Evolutionary conservation across 2,113 vertebrate genomes (phyloP).

Genomic region (Oryzias curvinotus): DNA sequence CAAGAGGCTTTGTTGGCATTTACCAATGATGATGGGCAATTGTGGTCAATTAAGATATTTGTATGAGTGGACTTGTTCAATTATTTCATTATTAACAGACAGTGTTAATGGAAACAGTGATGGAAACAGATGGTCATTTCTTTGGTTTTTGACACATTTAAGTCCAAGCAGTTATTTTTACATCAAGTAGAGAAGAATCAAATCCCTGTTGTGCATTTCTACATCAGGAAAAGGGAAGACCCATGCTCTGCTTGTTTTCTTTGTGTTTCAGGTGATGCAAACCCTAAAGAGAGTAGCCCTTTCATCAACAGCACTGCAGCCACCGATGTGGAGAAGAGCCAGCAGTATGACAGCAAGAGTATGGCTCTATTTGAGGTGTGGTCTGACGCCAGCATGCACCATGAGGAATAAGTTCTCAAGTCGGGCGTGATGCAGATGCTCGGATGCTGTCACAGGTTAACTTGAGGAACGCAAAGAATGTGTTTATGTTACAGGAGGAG

Average conservation of each 20-base stretch:
- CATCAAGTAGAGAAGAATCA: too few species aligned
- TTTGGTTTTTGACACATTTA: too few species aligned
- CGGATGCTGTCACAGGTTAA: background rate
- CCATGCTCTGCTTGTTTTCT: background rate
- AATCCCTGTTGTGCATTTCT: background rate
- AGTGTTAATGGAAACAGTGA: too few species aligned
- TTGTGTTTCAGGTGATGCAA: slow-evolving; percentile 84
- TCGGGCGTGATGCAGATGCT: background rate
- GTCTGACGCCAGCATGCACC: background rate
- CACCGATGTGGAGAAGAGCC: slow-evolving; percentile 87
- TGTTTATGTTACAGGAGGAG: slow-evolving; percentile 84
- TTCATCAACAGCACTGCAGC: slow-evolving; percentile 93
- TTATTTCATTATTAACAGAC: too few species aligned
- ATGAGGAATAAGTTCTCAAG: background rate
- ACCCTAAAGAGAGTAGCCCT: slow-evolving; percentile 94
- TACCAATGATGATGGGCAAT: too few species aligned
- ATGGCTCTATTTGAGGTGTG: slow-evolving; percentile 94
- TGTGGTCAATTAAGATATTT: too few species aligned
- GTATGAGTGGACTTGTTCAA: too few species aligned
- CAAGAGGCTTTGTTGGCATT: too few species aligned
- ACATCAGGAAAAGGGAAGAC: background rate
- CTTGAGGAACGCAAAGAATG: background rate
- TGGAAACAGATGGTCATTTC: too few species aligned
- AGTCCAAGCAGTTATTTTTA: too few species aligned
- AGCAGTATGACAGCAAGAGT: slow-evolving; percentile 93